Evolutionary conservation across 2,888 invertebrate genomes (phyloP), one percentile per base, ranked within the genome.

Genomic region (Chouioia cunea): DNA sequence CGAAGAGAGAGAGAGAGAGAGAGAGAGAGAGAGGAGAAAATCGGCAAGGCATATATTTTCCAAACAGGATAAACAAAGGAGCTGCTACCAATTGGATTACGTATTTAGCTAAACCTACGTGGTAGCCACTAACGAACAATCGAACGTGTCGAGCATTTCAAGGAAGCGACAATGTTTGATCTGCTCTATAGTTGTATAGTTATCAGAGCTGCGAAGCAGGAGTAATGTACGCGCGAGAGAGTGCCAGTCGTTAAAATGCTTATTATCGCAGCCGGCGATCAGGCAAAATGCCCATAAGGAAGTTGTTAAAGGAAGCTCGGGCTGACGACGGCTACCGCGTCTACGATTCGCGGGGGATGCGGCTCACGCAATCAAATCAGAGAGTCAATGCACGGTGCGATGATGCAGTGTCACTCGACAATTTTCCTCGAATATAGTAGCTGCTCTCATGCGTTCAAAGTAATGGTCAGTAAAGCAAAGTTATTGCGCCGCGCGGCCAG

Each of bases 401-500:
- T 75, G 73, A 77, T 75, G 67, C 71, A 70, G 62, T 75, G 75
- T 74, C 75, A 74, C 76, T 74, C 72, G 69, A 74, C 76, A 75
- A 73, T 68, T 65, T 59, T 47, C 27, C 53, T 67, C 27, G 73
- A 73, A 73, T 66, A 75, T 71, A 68, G 74, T 73, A 67, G 54
- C 56, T 6, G 63, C 63, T 20, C 27, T 22, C 15, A 53, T 43
- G 56, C 65, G 67, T 4, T 53, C 3, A 76, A 80, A 82, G 81
- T 79, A 82, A 82, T 80, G 79, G 78, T 76, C 77, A 79, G 73
- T 81, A 80, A 82, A 81, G 75, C 74, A 74, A 76, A 77, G 77
- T 78, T 79, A 80, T 78, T 74, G 75, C 76, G 70, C 76, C 75
- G 73, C 64, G 65, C 70, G 27, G 73, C 27, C 23, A 12, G 70